Evolutionary conservation across 2,113 vertebrate genomes (phyloP).

Genomic region (Calonectris borealis): DNA sequence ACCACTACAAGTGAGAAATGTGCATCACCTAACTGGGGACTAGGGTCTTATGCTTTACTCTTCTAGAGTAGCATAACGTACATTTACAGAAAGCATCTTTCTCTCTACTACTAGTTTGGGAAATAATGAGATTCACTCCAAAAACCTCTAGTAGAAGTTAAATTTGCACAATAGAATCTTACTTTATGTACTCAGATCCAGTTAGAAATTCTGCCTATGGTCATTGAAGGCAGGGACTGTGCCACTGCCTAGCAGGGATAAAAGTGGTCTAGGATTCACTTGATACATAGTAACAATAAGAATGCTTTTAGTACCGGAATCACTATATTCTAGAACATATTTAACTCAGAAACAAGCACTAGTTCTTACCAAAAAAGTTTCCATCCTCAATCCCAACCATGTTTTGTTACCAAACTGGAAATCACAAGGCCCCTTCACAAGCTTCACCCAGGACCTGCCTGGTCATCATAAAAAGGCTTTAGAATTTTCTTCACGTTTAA

Average conservation of each 20-base stretch:
- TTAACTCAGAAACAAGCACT: neutral
- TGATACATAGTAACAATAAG: neutral
- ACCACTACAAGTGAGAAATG: neutral
- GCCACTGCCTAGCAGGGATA: neutral
- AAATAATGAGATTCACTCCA: neutral
- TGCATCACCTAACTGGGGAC: neutral
- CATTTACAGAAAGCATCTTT: neutral
- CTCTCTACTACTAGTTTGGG: neutral
- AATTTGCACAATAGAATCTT: neutral
- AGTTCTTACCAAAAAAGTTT: neutral
- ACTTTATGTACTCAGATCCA: neutral
- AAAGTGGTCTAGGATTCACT: neutral
- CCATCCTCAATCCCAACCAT: neutral
- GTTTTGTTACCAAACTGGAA: neutral
- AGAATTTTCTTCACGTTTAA: neutral
- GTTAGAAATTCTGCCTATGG: neutral
- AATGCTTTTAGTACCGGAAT: neutral
- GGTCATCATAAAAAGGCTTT: neutral
- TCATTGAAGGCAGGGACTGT: neutral
- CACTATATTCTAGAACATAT: neutral
- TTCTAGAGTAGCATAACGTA: fast-evolving
- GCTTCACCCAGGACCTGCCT: neutral
- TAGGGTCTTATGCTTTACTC: neutral
- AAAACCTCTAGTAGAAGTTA: neutral
- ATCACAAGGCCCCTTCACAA: neutral